Evolutionary conservation across 2,888 invertebrate species (phyloP), one percentile per base, ranked within the genome.

Genomic region (Drosophila anceps): DNA sequence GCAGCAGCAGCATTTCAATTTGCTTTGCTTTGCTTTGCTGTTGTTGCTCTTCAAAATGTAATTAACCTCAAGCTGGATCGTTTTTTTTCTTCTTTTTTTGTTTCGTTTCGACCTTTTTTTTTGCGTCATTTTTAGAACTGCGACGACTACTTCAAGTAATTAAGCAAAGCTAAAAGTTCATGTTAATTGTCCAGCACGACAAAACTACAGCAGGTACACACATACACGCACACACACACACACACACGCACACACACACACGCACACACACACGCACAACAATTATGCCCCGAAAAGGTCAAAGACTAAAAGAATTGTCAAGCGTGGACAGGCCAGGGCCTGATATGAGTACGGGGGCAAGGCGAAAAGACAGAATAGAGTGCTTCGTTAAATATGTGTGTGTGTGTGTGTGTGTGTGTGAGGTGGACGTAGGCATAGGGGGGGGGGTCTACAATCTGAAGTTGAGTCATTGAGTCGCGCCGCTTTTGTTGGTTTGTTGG

Each of bases 141-240:
- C 74, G 74, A 78, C 71, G 64, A 66, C 81, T 67, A 72, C 78
- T 69, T 61, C 43, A 18, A 73, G 88, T 86, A 86, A 89, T 86
- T 86, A 86, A 86, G 89, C 89, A 86, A 82, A 86, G 86, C 86
- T 89, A 89, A 86, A 89, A 86, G 87, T 86, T 86, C 89, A 86
- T 86, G 86, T 87, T 86, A 86, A 89, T 86, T 86, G 89, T 87
- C 85, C 88, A 80, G 69, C 79, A 76, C 68, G 48, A 73, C 65
- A 77, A 77, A 70, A 69, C 65, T 58, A 54, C 48, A 78, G 61
- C 88, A 75, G 70, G 75, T 68, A 75, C 73, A 63, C 51, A 24
- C 24, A 24, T 24, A 24, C 2, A 73, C 66, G 62, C 29, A 69
- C 44, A 62, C 44, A 72, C 46, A 62, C 44, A 57, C 29, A 58